Conservation (phyloP, 2,888 invertebrate genomes). For the Endotricha flammealis region DNA sequence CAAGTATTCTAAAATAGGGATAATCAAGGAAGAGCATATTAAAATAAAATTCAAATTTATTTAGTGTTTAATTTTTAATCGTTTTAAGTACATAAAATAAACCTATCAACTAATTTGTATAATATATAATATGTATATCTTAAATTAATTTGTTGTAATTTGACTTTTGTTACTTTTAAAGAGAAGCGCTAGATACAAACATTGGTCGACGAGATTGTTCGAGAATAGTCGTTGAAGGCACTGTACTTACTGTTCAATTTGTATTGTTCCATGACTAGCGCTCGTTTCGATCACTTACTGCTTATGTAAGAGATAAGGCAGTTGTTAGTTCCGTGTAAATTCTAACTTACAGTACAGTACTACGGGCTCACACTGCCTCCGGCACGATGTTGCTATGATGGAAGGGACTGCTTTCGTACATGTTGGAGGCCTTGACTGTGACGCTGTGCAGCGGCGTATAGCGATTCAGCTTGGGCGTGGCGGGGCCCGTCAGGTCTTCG, state of each 20-base stretch:
- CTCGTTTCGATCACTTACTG: slow-evolving; percentile 70
- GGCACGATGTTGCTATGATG: slow-evolving; percentile 81
- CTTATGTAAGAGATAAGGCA: slow-evolving; percentile 66
- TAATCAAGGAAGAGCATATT: too few species aligned
- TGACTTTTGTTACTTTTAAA: slow-evolving; percentile 73
- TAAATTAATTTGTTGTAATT: slow-evolving; percentile 77
- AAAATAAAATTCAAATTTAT: slow-evolving; percentile 19
- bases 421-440: slow-evolving; percentile 62
- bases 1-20: too few species aligned
- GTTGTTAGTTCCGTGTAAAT: slow-evolving; percentile 58
- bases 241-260: slow-evolving; percentile 50
- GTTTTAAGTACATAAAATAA: slow-evolving; percentile 79
- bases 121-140: slow-evolving; percentile 78
- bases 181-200: slow-evolving; percentile 68
- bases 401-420: slow-evolving; percentile 81
- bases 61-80: slow-evolving; percentile 73
- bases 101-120: slow-evolving; percentile 77
- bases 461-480: slow-evolving; percentile 83
- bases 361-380: slow-evolving; percentile 74
- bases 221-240: slow-evolving; percentile 59
- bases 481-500: slow-evolving; percentile 84
- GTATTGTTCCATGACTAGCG: slow-evolving; percentile 69
- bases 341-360: slow-evolving; percentile 41
- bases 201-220: slow-evolving; percentile 57
- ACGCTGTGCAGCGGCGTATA: slow-evolving; percentile 78